Evolutionary conservation across 2,797 vertebrate genomes (phyloP).

Genomic region (Galago senegalensis): DNA sequence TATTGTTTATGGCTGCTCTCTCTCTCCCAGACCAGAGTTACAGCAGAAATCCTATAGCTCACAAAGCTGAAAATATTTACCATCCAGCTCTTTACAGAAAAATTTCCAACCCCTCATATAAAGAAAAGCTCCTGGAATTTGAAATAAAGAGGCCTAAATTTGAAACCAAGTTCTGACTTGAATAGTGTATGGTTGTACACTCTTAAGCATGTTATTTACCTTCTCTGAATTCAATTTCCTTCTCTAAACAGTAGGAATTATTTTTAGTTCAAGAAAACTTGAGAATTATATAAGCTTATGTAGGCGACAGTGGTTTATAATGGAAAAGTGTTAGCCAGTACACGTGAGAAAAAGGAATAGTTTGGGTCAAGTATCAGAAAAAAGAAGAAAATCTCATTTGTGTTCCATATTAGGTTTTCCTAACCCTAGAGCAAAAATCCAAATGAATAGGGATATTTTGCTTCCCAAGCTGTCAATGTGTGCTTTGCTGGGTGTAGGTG

Average conservation of each 20-base stretch:
- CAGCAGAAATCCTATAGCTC: not conserved
- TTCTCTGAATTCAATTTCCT: not conserved
- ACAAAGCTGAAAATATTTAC: slow-evolving; percentile 14
- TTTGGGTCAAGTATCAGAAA: not conserved
- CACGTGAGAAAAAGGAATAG: not conserved
- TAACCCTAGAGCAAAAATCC: not conserved
- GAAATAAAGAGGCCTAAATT: slow-evolving; percentile 10
- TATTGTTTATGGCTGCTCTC: not conserved
- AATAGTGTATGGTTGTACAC: not conserved
- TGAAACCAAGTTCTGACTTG: not conserved
- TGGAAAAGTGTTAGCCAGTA: not conserved
- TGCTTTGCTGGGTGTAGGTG: not conserved
- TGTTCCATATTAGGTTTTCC: not conserved
- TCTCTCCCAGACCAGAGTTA: not conserved
- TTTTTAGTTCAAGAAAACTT: not conserved
- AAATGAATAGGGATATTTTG: not conserved
- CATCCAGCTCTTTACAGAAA: not conserved
- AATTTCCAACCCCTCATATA: not conserved
- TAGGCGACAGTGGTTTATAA: not conserved
- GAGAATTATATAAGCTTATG: not conserved
- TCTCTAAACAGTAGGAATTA: not conserved
- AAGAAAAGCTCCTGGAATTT: not conserved
- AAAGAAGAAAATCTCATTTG: slow-evolving; percentile 20
- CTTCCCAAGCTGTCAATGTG: not conserved
- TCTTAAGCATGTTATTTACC: not conserved